phyloP scores from a whole-genome alignment of 2,113 vertebrate genomes.

The Labrus mixtus region DNA sequence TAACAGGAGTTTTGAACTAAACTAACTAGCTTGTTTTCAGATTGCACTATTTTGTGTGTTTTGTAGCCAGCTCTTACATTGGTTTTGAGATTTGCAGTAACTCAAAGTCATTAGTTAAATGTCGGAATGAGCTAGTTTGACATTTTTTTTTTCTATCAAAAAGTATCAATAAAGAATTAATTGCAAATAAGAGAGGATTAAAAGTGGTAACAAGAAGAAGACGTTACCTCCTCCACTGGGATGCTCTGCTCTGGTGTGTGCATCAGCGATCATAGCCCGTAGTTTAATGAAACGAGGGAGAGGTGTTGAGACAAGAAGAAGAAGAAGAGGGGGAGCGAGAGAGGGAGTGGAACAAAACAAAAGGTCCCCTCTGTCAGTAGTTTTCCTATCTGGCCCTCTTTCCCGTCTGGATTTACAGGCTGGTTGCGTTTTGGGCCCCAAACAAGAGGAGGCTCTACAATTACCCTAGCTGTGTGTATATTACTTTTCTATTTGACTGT shows the following conservation, averaged over 20 bases:
- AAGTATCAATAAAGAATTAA: not conserved
- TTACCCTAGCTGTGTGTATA: constrained; percentile 32
- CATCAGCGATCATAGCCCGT: constrained; percentile 41
- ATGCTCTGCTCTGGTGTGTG: constrained; percentile 14
- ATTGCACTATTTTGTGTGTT: no score
- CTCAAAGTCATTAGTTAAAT: not conserved
- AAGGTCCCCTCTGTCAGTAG: constrained; percentile 49
- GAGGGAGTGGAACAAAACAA: constrained; percentile 43
- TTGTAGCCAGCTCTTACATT: no score
- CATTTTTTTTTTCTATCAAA: no score
- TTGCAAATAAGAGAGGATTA: constrained; percentile 1
- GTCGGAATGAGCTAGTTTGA: no score
- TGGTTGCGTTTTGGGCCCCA: constrained; percentile 25
- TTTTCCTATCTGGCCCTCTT: constrained; percentile 61
- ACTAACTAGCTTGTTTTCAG: no score
- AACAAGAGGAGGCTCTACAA: constrained; percentile 60
- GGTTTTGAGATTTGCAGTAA: no score
- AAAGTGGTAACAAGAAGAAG: not conserved
- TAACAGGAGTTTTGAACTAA: not conserved
- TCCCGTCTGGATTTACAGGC: constrained; percentile 43
- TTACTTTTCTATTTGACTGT: constrained; percentile 33
- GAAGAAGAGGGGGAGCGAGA: constrained; percentile 2
- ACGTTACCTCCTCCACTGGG: constrained; percentile 38
- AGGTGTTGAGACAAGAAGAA: constrained; percentile 37
- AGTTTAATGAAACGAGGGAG: constrained; percentile 41